Evolutionary conservation across 1,140 invertebrate species (phyloP).

Genomic region (Neodiprion pinetum): DNA sequence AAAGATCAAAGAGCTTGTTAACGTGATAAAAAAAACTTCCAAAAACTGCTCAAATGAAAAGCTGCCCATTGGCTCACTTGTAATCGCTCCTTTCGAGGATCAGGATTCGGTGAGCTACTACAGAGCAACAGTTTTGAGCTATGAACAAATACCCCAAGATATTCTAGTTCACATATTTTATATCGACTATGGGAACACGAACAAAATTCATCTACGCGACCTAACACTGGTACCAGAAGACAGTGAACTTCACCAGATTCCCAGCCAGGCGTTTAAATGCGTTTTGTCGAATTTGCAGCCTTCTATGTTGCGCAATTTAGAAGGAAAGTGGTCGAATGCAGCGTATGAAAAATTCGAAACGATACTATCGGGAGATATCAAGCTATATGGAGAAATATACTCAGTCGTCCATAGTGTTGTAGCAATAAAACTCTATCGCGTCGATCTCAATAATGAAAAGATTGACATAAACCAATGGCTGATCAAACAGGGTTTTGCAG

Average conservation of each 20-base stretch:
- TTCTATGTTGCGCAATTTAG: conserved; percentile 62
- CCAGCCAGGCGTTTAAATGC: conserved; percentile 76
- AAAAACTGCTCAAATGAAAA: background rate
- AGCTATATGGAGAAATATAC: conserved; percentile 68
- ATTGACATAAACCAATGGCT: conserved; percentile 69
- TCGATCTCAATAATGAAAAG: conserved; percentile 34
- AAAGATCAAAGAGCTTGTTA: conserved; percentile 41
- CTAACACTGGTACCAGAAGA: conserved; percentile 30
- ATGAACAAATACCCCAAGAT: conserved; percentile 29
- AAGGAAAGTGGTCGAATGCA: conserved; percentile 66
- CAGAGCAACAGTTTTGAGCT: conserved; percentile 50
- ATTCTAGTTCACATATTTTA: conserved; percentile 66
- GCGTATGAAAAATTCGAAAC: conserved; percentile 64
- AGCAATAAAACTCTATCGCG: conserved; percentile 67
- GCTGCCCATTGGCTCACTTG: conserved; percentile 37
- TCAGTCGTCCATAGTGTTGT: conserved; percentile 79
- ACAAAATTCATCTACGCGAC: conserved; percentile 46
- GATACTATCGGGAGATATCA: conserved; percentile 22
- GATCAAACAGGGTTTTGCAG: conserved; percentile 68
- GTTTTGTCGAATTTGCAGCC: conserved; percentile 72
- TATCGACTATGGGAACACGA: conserved; percentile 80
- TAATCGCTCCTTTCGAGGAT: conserved; percentile 48
- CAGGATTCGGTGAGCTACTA: conserved; percentile 42
- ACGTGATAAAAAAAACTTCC: conserved; percentile 48
- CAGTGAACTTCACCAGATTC: conserved; percentile 39